Evolutionary conservation across 2,888 invertebrate genomes (phyloP), one percentile per base, ranked within the genome.

Genomic region (Cabera pusaria): DNA sequence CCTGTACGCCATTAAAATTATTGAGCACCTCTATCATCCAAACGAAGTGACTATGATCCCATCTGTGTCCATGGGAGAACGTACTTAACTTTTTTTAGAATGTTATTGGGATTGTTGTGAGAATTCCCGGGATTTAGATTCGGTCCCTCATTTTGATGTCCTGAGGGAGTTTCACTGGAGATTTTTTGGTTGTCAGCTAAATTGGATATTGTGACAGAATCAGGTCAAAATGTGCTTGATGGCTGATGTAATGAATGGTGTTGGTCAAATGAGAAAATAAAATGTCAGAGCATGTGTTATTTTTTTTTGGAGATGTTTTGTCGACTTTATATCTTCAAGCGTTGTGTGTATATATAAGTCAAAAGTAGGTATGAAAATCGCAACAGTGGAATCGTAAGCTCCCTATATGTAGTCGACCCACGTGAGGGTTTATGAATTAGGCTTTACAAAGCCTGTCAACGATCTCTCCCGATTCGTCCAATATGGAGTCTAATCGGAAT

Each of bases 151-250:
- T 50, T 50, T 42, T 44, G 48, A 50, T 38, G 46, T 48, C 50
- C 50, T 37, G 21, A 31, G 46, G 44, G 53, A 53, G 26, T 44
- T 46, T 28, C 42, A 42, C 31, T 36, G 35, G 34, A 46, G 39
- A 23, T 50, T 53, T 50, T 46, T 50, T 44, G 43, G 42, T 22
- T 36, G 42, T 46, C 48, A 14, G 44, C 48, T 50, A 44, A 48
- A 53, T 53, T 53, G 50, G 45, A 44, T 38, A 45, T 39, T 46
- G 41, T 45, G 37, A 42, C 42, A 43, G 52, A 45, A 51, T 36
- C 44, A 39, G 44, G 46, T 44, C 46, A 35, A 44, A 42, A 46
- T 46, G 38, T 32, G 37, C 39, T 19, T 42, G 31, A 36, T 36
- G 41, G 7, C 26, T 36, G 35, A 22, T 41, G 35, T 41, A 41